Evolutionary conservation across 2,113 vertebrate genomes (phyloP).

Genomic region (Saccopteryx leptura): DNA sequence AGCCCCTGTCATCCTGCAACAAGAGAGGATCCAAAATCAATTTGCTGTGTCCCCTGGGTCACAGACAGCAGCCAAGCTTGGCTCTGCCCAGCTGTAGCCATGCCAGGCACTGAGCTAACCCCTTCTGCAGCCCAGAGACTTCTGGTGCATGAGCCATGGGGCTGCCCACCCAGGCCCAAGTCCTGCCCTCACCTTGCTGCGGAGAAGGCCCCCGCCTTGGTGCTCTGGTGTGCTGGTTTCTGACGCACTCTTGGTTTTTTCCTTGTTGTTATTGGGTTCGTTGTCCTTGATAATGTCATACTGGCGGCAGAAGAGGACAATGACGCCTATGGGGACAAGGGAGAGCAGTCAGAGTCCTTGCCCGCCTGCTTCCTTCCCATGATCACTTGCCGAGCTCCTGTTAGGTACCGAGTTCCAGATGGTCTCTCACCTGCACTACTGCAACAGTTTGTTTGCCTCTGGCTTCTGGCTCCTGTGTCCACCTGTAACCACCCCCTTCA

Average conservation of each 20-base stretch:
- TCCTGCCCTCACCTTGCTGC: slow-evolving; percentile 93
- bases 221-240: slow-evolving; percentile 98
- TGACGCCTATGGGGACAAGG: slow-evolving; percentile 92
- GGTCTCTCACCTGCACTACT: not conserved
- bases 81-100: slow-evolving; percentile 28
- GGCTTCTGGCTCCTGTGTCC: not conserved
- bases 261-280: slow-evolving; percentile 98
- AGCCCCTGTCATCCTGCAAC: slow-evolving; percentile 57
- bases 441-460: not conserved
- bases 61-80: slow-evolving; percentile 41
- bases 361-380: not conserved
- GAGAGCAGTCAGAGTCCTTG: slow-evolving; percentile 34
- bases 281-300: slow-evolving; percentile 99
- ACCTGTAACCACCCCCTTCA: not conserved
- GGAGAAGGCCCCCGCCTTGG: slow-evolving; percentile 95
- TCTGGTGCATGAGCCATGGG: not conserved
- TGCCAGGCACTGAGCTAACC: slow-evolving; percentile 66
- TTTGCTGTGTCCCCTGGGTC: slow-evolving; percentile 29
- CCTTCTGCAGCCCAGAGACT: slow-evolving; percentile 19
- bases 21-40: slow-evolving; percentile 70
- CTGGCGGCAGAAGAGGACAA: slow-evolving; percentile 97
- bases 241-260: slow-evolving; percentile 97
- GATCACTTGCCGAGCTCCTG: not conserved
- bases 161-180: not conserved
- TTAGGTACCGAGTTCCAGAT: not conserved